These are phyloP conservation scores for Pagrus major DNA, from an alignment of 2,113 vertebrate genomes.

Conservation along the genomic window DNA sequence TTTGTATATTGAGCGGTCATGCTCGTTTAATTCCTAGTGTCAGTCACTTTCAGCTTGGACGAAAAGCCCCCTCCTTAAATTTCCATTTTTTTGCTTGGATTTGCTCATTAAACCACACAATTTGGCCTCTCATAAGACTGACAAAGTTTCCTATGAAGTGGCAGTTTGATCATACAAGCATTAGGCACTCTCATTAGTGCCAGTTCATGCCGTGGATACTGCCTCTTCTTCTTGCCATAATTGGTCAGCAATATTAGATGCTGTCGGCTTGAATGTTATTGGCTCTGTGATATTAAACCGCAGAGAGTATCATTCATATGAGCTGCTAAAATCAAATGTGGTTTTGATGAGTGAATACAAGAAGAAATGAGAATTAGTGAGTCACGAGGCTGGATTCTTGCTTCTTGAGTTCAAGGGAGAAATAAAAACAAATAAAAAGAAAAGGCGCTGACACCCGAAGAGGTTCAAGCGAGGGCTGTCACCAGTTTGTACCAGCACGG, in stretches of 20 bases:
- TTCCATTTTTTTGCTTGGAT: neutral
- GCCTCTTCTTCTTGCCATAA: neutral
- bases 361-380: conserved; percentile 10
- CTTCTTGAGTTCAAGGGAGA: conserved; percentile 2
- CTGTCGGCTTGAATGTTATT: neutral
- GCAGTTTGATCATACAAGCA: neutral
- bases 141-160: neutral
- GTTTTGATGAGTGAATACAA: conserved; percentile 25
- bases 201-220: neutral
- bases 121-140: conserved; percentile 20
- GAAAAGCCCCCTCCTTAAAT: neutral
- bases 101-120: conserved; percentile 30
- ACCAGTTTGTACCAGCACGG: conserved; percentile 63
- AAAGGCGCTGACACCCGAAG: conserved; percentile 5
- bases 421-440: neutral
- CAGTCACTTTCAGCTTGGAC: conserved; percentile 27
- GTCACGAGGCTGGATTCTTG: neutral
- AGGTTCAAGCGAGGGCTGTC: conserved; percentile 27
- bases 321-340: conserved; percentile 31
- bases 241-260: conserved; percentile 1
- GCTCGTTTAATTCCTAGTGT: conserved; percentile 12
- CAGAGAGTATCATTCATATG: conserved; percentile 15
- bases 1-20: conserved; percentile 27
- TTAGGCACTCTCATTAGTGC: conserved; percentile 20
- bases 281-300: neutral